Conservation (phyloP, 2,888 invertebrate species). For the Drosophila atripex region DNA sequence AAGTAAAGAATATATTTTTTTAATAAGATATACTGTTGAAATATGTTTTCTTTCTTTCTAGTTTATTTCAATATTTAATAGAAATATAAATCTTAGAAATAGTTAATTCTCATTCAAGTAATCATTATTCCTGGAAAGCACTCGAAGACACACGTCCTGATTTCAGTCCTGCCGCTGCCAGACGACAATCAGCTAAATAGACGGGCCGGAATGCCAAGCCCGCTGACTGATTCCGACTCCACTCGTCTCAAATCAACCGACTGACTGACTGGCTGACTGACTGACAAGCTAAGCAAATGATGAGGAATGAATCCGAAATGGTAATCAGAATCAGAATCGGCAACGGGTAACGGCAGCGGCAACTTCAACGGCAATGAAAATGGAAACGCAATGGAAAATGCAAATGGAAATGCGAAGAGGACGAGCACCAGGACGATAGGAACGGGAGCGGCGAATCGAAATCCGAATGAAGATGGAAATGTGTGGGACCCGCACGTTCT, state of each 20-base stretch:
- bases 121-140: neutral
- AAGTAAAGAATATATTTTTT: neutral
- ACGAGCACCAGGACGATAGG: neutral
- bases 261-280: conserved; percentile 52
- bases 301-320: conserved; percentile 78
- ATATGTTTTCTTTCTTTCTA: neutral
- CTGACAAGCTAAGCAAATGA: conserved; percentile 78
- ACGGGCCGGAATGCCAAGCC: conserved; percentile 62
- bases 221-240: conserved; percentile 18
- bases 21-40: neutral
- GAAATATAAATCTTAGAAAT: no score
- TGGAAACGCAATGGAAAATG: conserved; percentile 62
- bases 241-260: conserved; percentile 18
- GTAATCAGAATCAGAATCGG: conserved; percentile 76
- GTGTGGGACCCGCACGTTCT: conserved; percentile 65
- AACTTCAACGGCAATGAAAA: conserved; percentile 44
- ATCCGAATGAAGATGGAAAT: conserved; percentile 32
- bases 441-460: neutral
- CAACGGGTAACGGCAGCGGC: conserved; percentile 66
- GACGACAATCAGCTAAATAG: conserved; percentile 71
- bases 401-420: conserved; percentile 43
- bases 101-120: neutral
- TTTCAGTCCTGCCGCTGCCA: conserved; percentile 5
- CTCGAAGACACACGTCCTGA: conserved; percentile 2
- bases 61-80: no score